These are phyloP conservation scores for Allobates femoralis DNA, from an alignment of 2,797 vertebrate genomes.

Conservation along the genomic window DNA sequence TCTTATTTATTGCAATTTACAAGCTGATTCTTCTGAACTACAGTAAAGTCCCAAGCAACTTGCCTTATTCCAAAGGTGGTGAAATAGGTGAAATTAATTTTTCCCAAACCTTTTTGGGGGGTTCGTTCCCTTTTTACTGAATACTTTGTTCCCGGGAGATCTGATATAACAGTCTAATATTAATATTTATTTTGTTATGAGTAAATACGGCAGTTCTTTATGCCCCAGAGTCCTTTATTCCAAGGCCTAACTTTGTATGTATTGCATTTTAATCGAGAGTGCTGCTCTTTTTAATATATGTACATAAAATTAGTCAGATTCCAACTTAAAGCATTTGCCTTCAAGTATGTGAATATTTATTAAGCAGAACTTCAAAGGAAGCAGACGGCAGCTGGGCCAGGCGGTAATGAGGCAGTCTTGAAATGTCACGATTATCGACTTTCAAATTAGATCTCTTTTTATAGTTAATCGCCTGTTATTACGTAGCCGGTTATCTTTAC, in stretches of 20 bases:
- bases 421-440: conserved; percentile 2
- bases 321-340: neutral
- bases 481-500: neutral
- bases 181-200: neutral
- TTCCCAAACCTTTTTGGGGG: no score
- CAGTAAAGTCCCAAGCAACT: no score
- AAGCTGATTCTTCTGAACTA: no score
- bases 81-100: no score
- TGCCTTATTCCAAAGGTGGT: neutral
- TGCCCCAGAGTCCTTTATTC: neutral
- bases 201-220: neutral
- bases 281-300: neutral
- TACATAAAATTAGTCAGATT: conserved; percentile 1
- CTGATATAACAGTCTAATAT: neutral
- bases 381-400: neutral
- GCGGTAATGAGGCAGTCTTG: neutral
- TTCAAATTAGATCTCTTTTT: neutral
- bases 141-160: neutral
- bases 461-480: conserved; percentile 23
- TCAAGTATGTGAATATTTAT: conserved; percentile 30
- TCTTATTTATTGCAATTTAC: no score
- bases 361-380: conserved; percentile 6
- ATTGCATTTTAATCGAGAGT: neutral
- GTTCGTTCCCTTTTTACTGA: no score
- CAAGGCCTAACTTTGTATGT: neutral